Base-by-base conservation (phyloP, 2,797 vertebrate genomes). In the Pantherophis alleghaniensis region DNA sequence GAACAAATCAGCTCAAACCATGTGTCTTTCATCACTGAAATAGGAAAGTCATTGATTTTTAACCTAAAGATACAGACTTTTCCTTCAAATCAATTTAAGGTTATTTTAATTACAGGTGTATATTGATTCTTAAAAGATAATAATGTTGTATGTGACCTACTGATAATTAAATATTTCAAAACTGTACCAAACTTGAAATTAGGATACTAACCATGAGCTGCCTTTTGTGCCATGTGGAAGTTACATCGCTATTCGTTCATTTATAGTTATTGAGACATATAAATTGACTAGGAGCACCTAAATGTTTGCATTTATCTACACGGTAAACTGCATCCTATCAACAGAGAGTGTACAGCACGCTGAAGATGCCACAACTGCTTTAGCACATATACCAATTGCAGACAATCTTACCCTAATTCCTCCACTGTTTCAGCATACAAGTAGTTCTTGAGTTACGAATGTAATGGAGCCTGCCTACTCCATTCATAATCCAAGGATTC, bases 1-100 rank as follows among this genome's bases (percentile, higher is more conserved):
- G 16, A 79, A 79, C 18, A 79, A 79, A 79, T 74, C 16, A 74
- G 1, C 32, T 74, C 6, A 20, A 74, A 74, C n/a, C 16, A 74
- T 37, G 7, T 37, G 69, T 37, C 2, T 37, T 37, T 37, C 69
- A 74, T 37, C 32, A 20, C 32, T 74, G 16, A 74, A 37, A 74
- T 74, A 74, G 16, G n/a, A 74, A 74, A 18, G 7, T 42, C 69
- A 79, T 32, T 79, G 69, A 22, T 42, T 79, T 42, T 79, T 20
- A 79, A 79, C 20, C 32, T 79, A 79, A 79, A 42, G 7, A 37
- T 79, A 32, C 28, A 37, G 16, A 87, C 89, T 93, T 92, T 88
- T 95, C 93, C 92, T 94, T 96, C 79, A n/a, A 95, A 92, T 87
- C 93, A 83, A 91, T 59, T 57, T 88, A 47, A 32, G 12, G 59